These are phyloP conservation scores for Zeus faber DNA, from an alignment of 2,113 vertebrate species.

Conservation along the genomic window DNA sequence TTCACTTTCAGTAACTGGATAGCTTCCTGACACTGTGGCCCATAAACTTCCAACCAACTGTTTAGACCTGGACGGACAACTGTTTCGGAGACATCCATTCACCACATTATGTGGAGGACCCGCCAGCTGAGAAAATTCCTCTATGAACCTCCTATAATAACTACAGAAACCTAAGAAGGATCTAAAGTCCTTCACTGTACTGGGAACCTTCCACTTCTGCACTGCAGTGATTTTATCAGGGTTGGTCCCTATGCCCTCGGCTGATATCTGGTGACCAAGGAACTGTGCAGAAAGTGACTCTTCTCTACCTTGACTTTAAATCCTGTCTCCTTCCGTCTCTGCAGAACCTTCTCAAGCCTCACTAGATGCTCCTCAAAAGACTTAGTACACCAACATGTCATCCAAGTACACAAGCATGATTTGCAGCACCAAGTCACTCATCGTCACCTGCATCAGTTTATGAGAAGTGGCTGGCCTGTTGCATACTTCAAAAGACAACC, in stretches of 20 bases:
- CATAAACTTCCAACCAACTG: not conserved
- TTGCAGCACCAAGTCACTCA: not conserved
- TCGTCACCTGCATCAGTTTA: not conserved
- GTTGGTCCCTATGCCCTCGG: slow-evolving; percentile 4
- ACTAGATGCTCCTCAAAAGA: not conserved
- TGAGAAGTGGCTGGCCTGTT: slow-evolving; percentile 8
- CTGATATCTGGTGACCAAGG: slow-evolving; percentile 12
- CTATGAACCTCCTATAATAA: slow-evolving; percentile 27
- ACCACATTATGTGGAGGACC: slow-evolving; percentile 23
- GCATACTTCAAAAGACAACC: slow-evolving; percentile 10
- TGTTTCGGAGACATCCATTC: not conserved
- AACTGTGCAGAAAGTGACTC: slow-evolving; percentile 1
- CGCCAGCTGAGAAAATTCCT: slow-evolving; percentile 18
- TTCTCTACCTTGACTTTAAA: not conserved
- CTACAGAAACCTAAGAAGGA: slow-evolving; percentile 30
- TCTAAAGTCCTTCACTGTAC: slow-evolving; percentile 13
- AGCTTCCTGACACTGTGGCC: slow-evolving; percentile 1
- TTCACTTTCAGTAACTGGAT: slow-evolving; percentile 11
- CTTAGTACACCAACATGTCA: not conserved
- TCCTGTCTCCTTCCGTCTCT: slow-evolving; percentile 2
- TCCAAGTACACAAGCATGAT: not conserved
- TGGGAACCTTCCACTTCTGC: slow-evolving; percentile 9
- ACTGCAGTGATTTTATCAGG: slow-evolving; percentile 9
- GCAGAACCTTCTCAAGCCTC: not conserved
- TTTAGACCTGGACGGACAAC: not conserved